Percentiles rank a stretch among this genome's conserved stretches.
Evolutionary conservation across 2,888 invertebrate genomes (phyloP).

Genomic region (Drosophila vallismaia): DNA sequence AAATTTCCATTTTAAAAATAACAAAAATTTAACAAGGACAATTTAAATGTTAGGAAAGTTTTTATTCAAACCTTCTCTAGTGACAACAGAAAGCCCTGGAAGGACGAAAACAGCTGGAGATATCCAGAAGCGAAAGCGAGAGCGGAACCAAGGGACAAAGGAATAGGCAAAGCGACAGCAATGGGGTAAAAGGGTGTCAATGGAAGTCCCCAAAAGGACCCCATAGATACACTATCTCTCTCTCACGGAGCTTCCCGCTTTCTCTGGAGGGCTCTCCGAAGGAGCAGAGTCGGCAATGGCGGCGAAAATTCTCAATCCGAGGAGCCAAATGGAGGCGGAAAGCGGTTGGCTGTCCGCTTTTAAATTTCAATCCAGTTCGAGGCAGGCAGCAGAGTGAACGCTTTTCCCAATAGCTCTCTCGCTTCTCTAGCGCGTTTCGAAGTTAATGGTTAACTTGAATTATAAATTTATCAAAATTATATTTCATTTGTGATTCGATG

Average conservation of each 20-base stretch:
- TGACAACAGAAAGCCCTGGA: constrained; percentile 43
- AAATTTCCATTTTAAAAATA: not conserved
- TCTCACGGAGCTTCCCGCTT: not conserved
- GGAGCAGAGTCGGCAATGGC: not conserved
- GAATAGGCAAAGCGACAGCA: constrained; percentile 36
- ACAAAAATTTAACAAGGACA: not conserved
- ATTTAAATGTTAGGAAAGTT: not conserved
- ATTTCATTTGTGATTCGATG: not conserved
- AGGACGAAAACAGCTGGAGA: constrained; percentile 63
- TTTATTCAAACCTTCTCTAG: constrained; percentile 1
- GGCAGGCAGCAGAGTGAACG: constrained; percentile 75
- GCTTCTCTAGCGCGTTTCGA: constrained; percentile 33
- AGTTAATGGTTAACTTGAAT: constrained; percentile 30
- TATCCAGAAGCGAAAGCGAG: constrained; percentile 17
- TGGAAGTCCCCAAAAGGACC: constrained; percentile 60
- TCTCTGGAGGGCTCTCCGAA: constrained; percentile 1
- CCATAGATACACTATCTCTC: constrained; percentile 31
- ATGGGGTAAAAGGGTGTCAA: constrained; percentile 74
- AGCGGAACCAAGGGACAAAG: constrained; percentile 42
- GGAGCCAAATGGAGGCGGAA: constrained; percentile 31
- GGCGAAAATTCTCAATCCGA: constrained; percentile 23
- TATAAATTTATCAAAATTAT: constrained; percentile 6
- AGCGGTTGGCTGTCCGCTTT: constrained; percentile 49
- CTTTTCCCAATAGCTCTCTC: constrained; percentile 18
- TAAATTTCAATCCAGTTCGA: constrained; percentile 82